Base-by-base conservation (phyloP, 2,888 invertebrate genomes). In the Ormyrus labotus region DNA sequence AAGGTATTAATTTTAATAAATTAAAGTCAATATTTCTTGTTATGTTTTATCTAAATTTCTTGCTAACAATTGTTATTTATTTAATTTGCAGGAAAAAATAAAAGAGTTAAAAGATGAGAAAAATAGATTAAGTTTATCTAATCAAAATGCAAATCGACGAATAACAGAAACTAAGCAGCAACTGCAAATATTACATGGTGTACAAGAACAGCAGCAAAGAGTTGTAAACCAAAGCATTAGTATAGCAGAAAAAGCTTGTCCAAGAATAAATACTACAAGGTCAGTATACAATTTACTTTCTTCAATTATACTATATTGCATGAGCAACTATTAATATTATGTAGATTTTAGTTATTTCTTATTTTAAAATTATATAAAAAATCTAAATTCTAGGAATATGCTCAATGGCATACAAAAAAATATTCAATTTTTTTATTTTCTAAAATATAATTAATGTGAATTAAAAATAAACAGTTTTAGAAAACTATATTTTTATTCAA, bases 231-330 rank as follows among this genome's bases (percentile, higher is more conserved):
- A 89, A 87, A 57, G 89, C 88, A 85, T 90, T 88, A 78, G 84
- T 86, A 90, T 92, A 70, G 94, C 94, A 0, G 87, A 89, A 64
- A 87, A 84, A 57, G 85, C 92, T 11, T 93, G 93, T 51, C 88
- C 91, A 0, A 90, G 93, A 83, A 89, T 93, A 6, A 87, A 91
- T 0, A 91, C 92, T 7, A 89, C 92, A 0, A 92, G 93, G 93
- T 93, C 85, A 55, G 63, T 61, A 45, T 69, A 19, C 19, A 19
- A 19, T 19, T 19, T 19, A 19, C 19, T 19, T 19, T 19, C 19
- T 19, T 19, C 19, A 19, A 19, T 19, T 19, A 19, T 19, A 19
- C 19, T 19, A 2, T 19, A 19, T 19, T 19, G 2, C 19, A 19
- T 1, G 19, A 19, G 19, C 19, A 19, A 19, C 2, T 19, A 19